Percentiles rank a stretch among this genome's conserved stretches.
phyloP scores from a whole-genome alignment of 2,113 vertebrate genomes.

The Myrmecobius fasciatus region DNA sequence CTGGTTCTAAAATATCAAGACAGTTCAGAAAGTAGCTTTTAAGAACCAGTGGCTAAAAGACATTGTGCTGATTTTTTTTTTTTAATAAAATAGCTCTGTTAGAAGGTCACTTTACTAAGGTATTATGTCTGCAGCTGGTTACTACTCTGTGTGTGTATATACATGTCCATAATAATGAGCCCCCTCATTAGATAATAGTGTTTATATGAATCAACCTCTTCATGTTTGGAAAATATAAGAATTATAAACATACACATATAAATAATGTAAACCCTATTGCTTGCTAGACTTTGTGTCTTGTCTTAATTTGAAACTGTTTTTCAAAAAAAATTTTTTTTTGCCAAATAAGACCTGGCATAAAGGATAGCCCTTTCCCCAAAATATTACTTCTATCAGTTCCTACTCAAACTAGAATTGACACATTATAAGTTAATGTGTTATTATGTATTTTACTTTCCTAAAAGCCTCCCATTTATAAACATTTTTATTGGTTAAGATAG shows the following conservation, averaged over 20 bases:
- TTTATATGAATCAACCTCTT: not conserved
- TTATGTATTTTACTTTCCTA: not conserved
- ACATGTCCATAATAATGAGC: not conserved
- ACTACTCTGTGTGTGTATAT: not conserved
- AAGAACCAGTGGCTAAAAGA: not conserved
- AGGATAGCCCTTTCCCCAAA: not conserved
- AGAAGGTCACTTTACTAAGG: not conserved
- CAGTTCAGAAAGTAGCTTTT: too few relatives aligned
- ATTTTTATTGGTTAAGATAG: not conserved
- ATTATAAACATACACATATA: not conserved
- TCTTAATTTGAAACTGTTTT: not conserved
- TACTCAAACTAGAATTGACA: not conserved
- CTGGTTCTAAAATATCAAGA: too few relatives aligned
- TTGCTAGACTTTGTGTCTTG: not conserved
- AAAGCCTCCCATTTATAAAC: not conserved
- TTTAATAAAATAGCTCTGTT: not conserved
- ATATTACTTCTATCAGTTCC: not conserved
- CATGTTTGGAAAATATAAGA: not conserved
- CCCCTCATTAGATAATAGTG: not conserved
- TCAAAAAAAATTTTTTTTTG: not conserved
- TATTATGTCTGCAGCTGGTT: not conserved
- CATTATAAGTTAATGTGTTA: not conserved
- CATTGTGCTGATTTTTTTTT: not conserved
- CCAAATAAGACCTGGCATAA: not conserved
- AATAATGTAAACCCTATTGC: not conserved